A percentile compares a stretch with the other conserved stretches of the same genome.
These are phyloP conservation scores for Hirtodrosophila confusa DNA, from an alignment of 2,888 invertebrate species.

Conservation along the genomic window DNA sequence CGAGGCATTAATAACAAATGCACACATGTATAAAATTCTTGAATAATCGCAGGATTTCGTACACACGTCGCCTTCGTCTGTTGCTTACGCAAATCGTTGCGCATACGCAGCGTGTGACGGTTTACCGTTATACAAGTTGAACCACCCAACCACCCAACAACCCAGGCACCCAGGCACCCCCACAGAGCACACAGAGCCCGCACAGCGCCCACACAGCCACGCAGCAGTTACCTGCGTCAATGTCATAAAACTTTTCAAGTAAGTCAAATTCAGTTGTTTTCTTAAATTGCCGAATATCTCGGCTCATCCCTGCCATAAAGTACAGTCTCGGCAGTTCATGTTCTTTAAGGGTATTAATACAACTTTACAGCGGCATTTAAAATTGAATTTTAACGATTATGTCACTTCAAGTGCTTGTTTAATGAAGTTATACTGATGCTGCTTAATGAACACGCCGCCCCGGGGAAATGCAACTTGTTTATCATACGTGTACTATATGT, in stretches of 20 bases:
- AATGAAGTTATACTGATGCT: conserved; percentile 53
- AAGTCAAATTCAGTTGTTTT: conserved; percentile 62
- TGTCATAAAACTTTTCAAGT: conserved; percentile 74
- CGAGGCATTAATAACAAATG: conserved; percentile 12
- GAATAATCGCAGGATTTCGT: conserved; percentile 27
- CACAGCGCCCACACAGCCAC: conserved; percentile 14
- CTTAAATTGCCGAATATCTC: conserved; percentile 18
- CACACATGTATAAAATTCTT: conserved; percentile 24
- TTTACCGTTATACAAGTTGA: conserved; percentile 47
- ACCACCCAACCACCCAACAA: conserved; percentile 13
- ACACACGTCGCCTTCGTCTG: conserved; percentile 46
- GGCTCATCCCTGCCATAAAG: conserved; percentile 24
- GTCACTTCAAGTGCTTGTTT: conserved; percentile 43
- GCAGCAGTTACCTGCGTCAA: conserved; percentile 56
- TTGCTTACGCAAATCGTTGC: conserved; percentile 65
- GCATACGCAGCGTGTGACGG: conserved; percentile 47
- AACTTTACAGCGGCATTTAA: conserved; percentile 32
- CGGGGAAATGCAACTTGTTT: too few species aligned
- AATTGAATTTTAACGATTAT: conserved; percentile 39
- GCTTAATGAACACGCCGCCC: conserved; percentile 13
- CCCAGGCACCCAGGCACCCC: conserved; percentile 18
- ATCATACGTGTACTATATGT: not conserved
- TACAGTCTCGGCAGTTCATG: not conserved
- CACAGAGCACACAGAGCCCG: conserved; percentile 13
- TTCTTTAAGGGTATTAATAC: conserved; percentile 37